Evolutionary conservation across 2,113 vertebrate species (phyloP).

Genomic region (Gadus macrocephalus): DNA sequence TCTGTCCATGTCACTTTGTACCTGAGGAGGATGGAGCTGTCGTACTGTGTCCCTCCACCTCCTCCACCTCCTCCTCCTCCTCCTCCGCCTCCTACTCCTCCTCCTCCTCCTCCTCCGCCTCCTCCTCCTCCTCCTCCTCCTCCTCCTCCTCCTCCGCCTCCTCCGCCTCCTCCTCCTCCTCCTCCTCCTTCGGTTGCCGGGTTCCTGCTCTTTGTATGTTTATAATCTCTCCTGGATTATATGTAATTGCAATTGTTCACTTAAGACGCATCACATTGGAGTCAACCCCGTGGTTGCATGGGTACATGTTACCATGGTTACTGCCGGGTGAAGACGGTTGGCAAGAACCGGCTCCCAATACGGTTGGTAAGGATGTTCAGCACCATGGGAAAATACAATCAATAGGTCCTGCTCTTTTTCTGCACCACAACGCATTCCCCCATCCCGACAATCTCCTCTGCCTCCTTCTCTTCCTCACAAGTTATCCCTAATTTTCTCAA

Average conservation of each 20-base stretch:
- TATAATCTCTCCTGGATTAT: background rate
- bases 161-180: background rate
- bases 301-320: too few relatives aligned
- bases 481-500: constrained; percentile 42
- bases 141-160: too few relatives aligned
- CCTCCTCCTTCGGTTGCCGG: background rate
- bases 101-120: background rate
- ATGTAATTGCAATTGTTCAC: too few relatives aligned
- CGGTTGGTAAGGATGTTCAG: too few relatives aligned
- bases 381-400: too few relatives aligned
- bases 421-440: background rate
- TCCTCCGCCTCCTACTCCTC: background rate
- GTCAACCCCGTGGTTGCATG: too few relatives aligned
- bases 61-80: background rate
- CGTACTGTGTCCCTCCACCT: background rate
- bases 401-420: constrained; percentile 1
- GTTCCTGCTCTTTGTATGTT: background rate
- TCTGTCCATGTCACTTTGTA: background rate
- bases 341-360: too few relatives aligned
- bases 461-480: too few relatives aligned
- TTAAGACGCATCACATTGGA: too few relatives aligned
- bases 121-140: background rate
- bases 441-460: constrained; percentile 2
- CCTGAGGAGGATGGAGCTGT: background rate
- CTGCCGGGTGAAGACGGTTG: too few relatives aligned